phyloP scores from a whole-genome alignment of 1,140 invertebrate genomes.

The Physella acuta region DNA sequence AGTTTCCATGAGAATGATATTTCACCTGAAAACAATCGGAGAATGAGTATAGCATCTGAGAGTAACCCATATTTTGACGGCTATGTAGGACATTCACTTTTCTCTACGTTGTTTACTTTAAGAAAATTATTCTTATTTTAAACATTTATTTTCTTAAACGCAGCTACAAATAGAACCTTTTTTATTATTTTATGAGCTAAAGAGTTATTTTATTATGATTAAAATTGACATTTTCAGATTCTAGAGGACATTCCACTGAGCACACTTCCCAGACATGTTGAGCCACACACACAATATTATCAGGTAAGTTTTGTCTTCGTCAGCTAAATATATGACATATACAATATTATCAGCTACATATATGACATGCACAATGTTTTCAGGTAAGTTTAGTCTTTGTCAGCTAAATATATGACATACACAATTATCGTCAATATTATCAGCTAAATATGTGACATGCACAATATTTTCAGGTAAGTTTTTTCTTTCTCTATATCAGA shows the following conservation, averaged over 20 bases:
- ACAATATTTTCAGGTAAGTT: neutral
- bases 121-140: neutral
- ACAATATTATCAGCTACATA: neutral
- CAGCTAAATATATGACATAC: neutral
- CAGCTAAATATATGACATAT: neutral
- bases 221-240: constrained; percentile 12
- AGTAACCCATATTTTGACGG: constrained; percentile 16
- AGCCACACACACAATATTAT: neutral
- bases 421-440: too few species aligned
- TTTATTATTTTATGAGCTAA: too few species aligned
- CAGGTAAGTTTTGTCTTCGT: neutral
- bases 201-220: too few species aligned
- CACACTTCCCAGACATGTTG: constrained; percentile 2
- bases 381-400: neutral
- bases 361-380: neutral
- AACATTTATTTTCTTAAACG: too few species aligned
- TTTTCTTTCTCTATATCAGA: too few species aligned
- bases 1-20: constrained; percentile 3
- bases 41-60: constrained; percentile 13
- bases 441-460: too few species aligned
- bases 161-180: too few species aligned
- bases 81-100: constrained; percentile 7
- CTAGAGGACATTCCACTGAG: constrained; percentile 10
- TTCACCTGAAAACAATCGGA: constrained; percentile 2
- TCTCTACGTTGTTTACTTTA: neutral